These are phyloP conservation scores for Pseudococcus viburni DNA, from an alignment of 2,888 invertebrate species.

Conservation along the genomic window DNA sequence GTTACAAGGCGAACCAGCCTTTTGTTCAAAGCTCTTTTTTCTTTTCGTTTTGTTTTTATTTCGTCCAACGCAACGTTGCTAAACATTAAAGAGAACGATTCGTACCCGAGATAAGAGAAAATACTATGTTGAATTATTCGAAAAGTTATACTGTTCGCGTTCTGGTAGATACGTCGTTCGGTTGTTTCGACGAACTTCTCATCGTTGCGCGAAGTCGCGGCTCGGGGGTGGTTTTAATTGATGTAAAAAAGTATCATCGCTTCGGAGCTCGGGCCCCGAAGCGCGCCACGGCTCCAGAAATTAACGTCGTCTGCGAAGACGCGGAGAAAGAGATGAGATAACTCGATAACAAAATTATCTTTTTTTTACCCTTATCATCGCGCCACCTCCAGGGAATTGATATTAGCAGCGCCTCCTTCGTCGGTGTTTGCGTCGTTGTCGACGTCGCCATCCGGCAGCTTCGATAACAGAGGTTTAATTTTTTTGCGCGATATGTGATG, in stretches of 20 bases:
- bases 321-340: neutral
- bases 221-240: neutral
- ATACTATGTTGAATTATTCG: constrained; percentile 16
- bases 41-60: neutral
- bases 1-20: neutral
- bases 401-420: neutral
- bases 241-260: constrained; percentile 37
- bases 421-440: neutral
- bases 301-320: constrained; percentile 47
- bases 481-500: neutral
- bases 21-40: neutral
- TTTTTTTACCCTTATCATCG: constrained; percentile 27
- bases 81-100: constrained; percentile 5
- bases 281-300: constrained; percentile 23
- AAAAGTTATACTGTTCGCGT: constrained; percentile 10
- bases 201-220: neutral
- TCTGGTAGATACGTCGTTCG: neutral
- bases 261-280: neutral
- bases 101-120: neutral
- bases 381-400: constrained; percentile 7
- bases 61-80: neutral
- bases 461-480: neutral
- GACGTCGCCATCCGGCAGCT: neutral
- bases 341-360: constrained; percentile 25
- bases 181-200: neutral